A percentile compares a stretch with the other conserved stretches of the same genome.
Conservation (phyloP, 2,888 invertebrate genomes). For the Slavum lentiscoides region DNA sequence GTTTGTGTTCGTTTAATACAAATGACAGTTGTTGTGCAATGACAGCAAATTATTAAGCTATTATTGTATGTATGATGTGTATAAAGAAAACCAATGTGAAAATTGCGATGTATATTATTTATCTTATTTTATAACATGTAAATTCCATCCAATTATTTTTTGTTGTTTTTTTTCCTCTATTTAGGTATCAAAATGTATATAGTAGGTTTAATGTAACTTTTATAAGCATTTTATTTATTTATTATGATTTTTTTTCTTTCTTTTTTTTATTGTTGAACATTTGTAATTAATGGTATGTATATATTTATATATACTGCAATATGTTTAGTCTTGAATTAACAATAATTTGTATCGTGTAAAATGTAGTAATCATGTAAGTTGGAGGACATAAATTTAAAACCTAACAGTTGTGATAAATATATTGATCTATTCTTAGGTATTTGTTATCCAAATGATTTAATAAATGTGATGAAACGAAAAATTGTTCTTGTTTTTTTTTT, state of each 20-base stretch:
- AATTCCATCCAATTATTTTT: slow-evolving; percentile 45
- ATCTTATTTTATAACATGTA: slow-evolving; percentile 31
- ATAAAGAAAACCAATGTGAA: slow-evolving; percentile 22
- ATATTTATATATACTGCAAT: slow-evolving; percentile 26
- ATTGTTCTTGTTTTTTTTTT: background rate
- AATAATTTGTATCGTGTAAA: slow-evolving; percentile 46
- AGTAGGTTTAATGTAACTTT: slow-evolving; percentile 42
- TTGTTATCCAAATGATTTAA: slow-evolving; percentile 52
- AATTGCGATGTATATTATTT: slow-evolving; percentile 24
- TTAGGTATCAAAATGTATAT: slow-evolving; percentile 47
- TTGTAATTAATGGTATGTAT: slow-evolving; percentile 47
- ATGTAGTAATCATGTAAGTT: slow-evolving; percentile 43
- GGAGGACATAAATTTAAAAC: slow-evolving; percentile 41
- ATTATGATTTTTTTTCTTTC: slow-evolving; percentile 36
- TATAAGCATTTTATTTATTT: slow-evolving; percentile 53
- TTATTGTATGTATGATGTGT: slow-evolving; percentile 10
- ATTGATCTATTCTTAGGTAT: slow-evolving; percentile 51
- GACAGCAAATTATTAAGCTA: background rate
- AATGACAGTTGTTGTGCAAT: background rate
- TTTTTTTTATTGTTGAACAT: slow-evolving; percentile 46
- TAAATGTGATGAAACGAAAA: slow-evolving; percentile 50
- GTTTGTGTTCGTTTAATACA: no score
- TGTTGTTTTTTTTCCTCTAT: background rate
- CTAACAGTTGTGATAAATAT: slow-evolving; percentile 53
- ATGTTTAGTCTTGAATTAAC: slow-evolving; percentile 51